A percentile compares a stretch with the other conserved stretches of the same genome.
phyloP scores from a whole-genome alignment of 2,113 vertebrate genomes.

The Paramisgurnus dabryanus region DNA sequence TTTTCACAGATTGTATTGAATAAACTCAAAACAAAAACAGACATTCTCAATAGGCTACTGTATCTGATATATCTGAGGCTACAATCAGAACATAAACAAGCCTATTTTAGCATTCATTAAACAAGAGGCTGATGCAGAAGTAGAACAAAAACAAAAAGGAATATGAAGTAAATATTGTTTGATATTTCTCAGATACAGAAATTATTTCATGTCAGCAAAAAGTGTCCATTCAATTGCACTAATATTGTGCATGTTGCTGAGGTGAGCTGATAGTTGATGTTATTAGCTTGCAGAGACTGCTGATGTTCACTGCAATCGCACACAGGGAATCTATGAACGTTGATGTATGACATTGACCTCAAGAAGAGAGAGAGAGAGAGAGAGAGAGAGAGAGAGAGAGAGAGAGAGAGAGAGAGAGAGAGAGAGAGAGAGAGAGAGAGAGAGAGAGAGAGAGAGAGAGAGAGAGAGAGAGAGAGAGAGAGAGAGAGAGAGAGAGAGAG shows the following conservation, averaged over 20 bases:
- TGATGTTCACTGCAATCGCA: constrained; percentile 65
- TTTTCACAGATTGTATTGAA: background rate
- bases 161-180: background rate
- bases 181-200: background rate
- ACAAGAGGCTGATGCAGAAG: background rate
- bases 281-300: constrained; percentile 64
- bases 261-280: constrained; percentile 41
- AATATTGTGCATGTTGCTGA: constrained; percentile 1
- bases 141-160: background rate
- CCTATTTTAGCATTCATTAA: background rate
- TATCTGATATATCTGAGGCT: background rate
- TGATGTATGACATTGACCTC: constrained; percentile 74
- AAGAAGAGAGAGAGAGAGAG: constrained; percentile 52
- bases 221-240: constrained; percentile 3
- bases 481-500: constrained; percentile 31
- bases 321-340: constrained; percentile 67
- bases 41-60: background rate
- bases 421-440: constrained; percentile 21
- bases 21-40: background rate
- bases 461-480: constrained; percentile 40
- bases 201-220: constrained; percentile 5
- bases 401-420: constrained; percentile 31
- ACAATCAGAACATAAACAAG: background rate
- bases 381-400: constrained; percentile 36
- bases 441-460: too few species aligned